Base-by-base conservation (phyloP, 2,113 vertebrate species). In the Stegostoma tigrinum region DNA sequence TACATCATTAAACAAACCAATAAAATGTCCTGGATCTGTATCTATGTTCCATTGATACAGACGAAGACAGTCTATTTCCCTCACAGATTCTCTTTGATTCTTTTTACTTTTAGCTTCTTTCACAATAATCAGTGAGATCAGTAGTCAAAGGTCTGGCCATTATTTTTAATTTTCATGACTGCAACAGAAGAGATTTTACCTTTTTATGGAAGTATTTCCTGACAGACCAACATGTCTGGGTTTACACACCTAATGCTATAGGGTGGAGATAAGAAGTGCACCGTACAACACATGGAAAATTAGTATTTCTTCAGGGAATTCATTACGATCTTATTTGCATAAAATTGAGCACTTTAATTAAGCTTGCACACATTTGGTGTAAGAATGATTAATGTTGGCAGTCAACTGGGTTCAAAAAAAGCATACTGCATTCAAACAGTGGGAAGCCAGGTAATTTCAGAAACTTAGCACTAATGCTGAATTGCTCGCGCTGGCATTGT, bases 271-370 rank as follows among this genome's bases (percentile, higher is more conserved):
- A 38, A 80, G 75, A 38, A 80, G 75, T 38, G 14, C n/a, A 80
- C 75, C 5, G n/a, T 83, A 17, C 15, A 83, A 80, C 14, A 14
- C n/a, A 21, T 15, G 78, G 78, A 83, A 83, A 45, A 75, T 21
- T 23, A 45, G 38, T 83, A 45, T 83, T 83, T 83, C 80, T 45
- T 42, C 38, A 83, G 38, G 80, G 38, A 42, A 83, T 83, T 83
- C 17, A 83, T 83, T 83, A 42, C 42, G 12, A 83, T 83, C 78
- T 14, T 5, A 83, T 83, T 42, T 83, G n/a, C 78, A 42, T 83
- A 83, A 83, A 83, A 83, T 80, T 80, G 75, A 80, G 75, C 75
- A 80, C n/a, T 80, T 80, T 38, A 80, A 38, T 83, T 42, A 83
- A 83, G n/a, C 78, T 83, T 83, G 78, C 78, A 83, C 78, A 83